These are phyloP conservation scores for Hystrix brachyura DNA, from an alignment of 2,113 vertebrate species.

Conservation along the genomic window DNA sequence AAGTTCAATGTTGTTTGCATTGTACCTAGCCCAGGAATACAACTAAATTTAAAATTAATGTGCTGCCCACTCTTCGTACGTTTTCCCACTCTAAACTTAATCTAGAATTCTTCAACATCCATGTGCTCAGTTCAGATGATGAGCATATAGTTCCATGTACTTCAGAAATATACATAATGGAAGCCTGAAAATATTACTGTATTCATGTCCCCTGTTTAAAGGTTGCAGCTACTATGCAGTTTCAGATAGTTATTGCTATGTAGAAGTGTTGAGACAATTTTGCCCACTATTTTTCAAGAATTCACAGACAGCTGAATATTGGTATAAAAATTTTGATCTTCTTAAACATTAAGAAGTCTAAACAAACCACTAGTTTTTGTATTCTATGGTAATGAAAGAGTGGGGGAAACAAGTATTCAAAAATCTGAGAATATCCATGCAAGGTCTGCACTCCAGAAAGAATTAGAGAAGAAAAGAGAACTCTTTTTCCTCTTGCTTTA, in stretches of 20 bases:
- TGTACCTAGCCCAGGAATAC: not conserved
- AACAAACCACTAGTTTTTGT: not conserved
- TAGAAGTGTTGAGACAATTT: not conserved
- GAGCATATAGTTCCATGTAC: not conserved
- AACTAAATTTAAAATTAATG: not conserved
- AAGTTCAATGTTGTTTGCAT: not conserved
- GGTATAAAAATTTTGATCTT: not conserved
- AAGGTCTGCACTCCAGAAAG: not conserved
- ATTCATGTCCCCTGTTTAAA: rapidly evolving
- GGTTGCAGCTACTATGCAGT: not conserved
- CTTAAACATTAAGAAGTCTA: not conserved
- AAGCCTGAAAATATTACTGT: not conserved
- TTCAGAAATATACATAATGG: not conserved
- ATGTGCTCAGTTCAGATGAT: not conserved
- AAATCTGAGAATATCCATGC: not conserved
- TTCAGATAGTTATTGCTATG: not conserved
- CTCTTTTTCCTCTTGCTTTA: not conserved
- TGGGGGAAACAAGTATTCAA: not conserved
- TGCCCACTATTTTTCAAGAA: not conserved
- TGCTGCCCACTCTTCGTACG: too few relatives aligned
- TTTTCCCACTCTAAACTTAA: not conserved
- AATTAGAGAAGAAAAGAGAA: not conserved
- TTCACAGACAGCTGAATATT: not conserved
- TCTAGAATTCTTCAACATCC: not conserved
- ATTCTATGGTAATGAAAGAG: not conserved